Base-by-base conservation (phyloP, 2,113 vertebrate species). In the Mugil cephalus region DNA sequence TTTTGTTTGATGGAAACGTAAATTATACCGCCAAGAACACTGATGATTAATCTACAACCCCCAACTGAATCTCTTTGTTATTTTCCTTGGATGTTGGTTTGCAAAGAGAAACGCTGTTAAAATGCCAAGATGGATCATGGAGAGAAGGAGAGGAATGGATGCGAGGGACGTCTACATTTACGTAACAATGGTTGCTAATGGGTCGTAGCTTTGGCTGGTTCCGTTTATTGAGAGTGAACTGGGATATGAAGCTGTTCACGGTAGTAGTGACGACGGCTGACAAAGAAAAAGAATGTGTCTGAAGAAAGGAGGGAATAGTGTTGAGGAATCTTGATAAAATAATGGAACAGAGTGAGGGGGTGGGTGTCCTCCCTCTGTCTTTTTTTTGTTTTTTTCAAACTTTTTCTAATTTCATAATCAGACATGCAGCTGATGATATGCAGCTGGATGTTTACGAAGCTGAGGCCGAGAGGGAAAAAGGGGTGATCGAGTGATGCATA, bases 371-470 rank as follows among this genome's bases (percentile, higher is more conserved):
- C 34, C 17, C 36, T 55, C 38, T 10, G 19, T 46, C 52, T 34
- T 39, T 13, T 47, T 8, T 67, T 40, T 42, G 36, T 53, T 69
- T 61, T 36, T 46, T n/a, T 68, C 70, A 21, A 52, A 14, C 46
- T 61, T 52, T 74, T 83, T 78, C 14, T 61, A 56, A 74, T 81
- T 75, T 74, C n/a, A 71, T 67, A 56, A 86, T 70, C 76, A 56
- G 47, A 48, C 36, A 7, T 55, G 46, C 4, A 11, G 62, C 55
- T 73, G 67, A 76, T 60, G 69, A 42, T 67, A 58, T 77, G 30
- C 84, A 85, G 79, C 68, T 87, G 80, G 55, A 69, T 77, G 77
- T 80, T 71, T 77, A 40, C 75, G 56, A 73, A 75, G 74, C 17
- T 6, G 45, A 62, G 50, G 13, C 36, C 35, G 54, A 59, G 12